Evolutionary conservation across 2,888 invertebrate species (phyloP).

Genomic region (Candidula unifasciata): DNA sequence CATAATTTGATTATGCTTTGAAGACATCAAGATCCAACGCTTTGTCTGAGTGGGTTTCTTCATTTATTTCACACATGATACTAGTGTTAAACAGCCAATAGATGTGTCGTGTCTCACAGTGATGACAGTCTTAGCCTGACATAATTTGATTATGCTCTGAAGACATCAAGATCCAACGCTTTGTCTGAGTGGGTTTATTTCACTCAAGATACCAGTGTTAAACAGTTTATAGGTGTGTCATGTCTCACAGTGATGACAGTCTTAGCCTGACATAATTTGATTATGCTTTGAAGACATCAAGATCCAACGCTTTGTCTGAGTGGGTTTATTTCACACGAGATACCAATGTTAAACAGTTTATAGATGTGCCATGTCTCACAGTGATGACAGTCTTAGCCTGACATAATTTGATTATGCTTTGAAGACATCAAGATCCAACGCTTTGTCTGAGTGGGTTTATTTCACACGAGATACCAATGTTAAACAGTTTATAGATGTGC

Average conservation of each 20-base stretch:
- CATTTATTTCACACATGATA: background rate
- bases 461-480: background rate
- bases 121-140: conserved; percentile 1
- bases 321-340: background rate
- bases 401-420: background rate
- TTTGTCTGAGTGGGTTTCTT: conserved; percentile 44
- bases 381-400: background rate
- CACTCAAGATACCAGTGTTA: background rate
- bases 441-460: too few relatives aligned
- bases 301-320: conserved; percentile 53
- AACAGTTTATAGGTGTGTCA: background rate
- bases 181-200: too few relatives aligned
- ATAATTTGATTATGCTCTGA: background rate
- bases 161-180: conserved; percentile 10
- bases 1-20: background rate
- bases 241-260: background rate
- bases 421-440: conserved; percentile 12
- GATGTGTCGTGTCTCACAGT: background rate
- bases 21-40: conserved; percentile 48
- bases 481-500: background rate
- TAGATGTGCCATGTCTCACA: background rate
- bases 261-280: conserved; percentile 1
- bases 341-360: background rate
- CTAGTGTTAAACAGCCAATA: background rate
- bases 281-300: conserved; percentile 10